Evolutionary conservation across 2,113 vertebrate genomes (phyloP).

Genomic region (Thomomys bottae): DNA sequence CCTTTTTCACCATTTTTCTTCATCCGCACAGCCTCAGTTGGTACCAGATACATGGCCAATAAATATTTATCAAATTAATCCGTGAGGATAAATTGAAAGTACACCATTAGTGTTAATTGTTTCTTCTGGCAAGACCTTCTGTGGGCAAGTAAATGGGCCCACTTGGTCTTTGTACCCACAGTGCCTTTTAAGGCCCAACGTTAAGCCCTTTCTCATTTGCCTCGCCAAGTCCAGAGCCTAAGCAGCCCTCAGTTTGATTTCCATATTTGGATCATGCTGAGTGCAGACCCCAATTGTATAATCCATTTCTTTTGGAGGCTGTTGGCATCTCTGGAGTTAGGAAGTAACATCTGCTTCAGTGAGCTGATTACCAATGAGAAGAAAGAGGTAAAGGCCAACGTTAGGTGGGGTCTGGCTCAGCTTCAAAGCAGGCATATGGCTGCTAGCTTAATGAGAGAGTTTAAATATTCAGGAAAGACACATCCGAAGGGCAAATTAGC

Average conservation of each 20-base stretch:
- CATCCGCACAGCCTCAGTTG: conserved; percentile 22
- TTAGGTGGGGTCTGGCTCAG: conserved; percentile 77
- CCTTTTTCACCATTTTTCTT: conserved; percentile 35
- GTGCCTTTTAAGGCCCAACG: conserved; percentile 36
- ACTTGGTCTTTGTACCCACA: conserved; percentile 20
- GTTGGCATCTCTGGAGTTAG: conserved; percentile 73
- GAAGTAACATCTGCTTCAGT: conserved; percentile 77
- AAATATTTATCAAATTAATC: conserved; percentile 66
- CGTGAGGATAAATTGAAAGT: conserved; percentile 60
- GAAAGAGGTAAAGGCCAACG: conserved; percentile 70
- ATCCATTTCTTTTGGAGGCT: conserved; percentile 65
- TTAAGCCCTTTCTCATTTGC: conserved; percentile 31
- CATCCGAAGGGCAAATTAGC: conserved; percentile 74
- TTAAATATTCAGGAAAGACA: conserved; percentile 76
- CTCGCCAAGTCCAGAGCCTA: conserved; percentile 54
- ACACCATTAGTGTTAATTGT: conserved; percentile 37
- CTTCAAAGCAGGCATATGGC: conserved; percentile 77
- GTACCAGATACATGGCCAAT: conserved; percentile 30
- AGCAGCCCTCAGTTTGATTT: conserved; percentile 64
- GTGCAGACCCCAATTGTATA: conserved; percentile 61
- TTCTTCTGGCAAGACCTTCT: conserved; percentile 49
- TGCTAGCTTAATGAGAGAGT: conserved; percentile 78
- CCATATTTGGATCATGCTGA: conserved; percentile 65
- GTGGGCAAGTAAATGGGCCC: neutral
- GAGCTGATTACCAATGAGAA: conserved; percentile 77